Evolutionary conservation across 2,888 invertebrate genomes (phyloP).

Genomic region (Hedychridium roseum): DNA sequence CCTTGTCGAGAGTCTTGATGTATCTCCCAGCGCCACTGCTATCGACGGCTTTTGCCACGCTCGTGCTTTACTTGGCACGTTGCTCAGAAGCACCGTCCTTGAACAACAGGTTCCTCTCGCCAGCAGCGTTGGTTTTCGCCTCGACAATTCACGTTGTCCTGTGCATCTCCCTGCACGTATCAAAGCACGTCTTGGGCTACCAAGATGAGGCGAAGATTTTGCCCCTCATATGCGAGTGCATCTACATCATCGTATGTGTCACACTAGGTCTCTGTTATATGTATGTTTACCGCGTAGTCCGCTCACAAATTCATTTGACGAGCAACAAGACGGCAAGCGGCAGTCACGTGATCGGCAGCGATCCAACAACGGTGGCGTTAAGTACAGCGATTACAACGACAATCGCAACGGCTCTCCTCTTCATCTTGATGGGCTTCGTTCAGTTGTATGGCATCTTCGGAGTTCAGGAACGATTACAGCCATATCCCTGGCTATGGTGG

Average conservation of each 20-base stretch:
- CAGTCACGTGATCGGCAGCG: conserved; percentile 75
- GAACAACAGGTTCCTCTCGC: conserved; percentile 76
- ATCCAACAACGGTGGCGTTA: conserved; percentile 68
- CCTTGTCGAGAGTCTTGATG: conserved; percentile 82
- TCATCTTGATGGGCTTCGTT: conserved; percentile 82
- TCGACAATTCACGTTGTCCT: conserved; percentile 81
- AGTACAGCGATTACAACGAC: conserved; percentile 90
- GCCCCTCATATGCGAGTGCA: conserved; percentile 82
- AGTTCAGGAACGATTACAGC: conserved; percentile 65
- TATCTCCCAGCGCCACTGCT: conserved; percentile 87
- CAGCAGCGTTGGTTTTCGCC: conserved; percentile 79
- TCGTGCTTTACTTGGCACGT: conserved; percentile 84
- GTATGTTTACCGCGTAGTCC: conserved; percentile 82
- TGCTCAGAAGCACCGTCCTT: conserved; percentile 81
- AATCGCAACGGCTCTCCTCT: conserved; percentile 84
- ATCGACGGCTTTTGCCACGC: conserved; percentile 87
- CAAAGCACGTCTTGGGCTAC: conserved; percentile 53
- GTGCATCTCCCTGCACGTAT: conserved; percentile 83
- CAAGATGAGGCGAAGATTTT: conserved; percentile 68
- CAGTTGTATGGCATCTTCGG: conserved; percentile 84
- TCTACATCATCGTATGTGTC: conserved; percentile 86
- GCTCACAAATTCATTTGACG: conserved; percentile 75
- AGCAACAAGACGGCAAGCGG: conserved; percentile 52
- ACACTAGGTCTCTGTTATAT: conserved; percentile 86
- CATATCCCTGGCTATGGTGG: conserved; percentile 86